Percentiles rank a stretch among this genome's conserved stretches.
These are phyloP conservation scores for Artemisiospiza belli DNA, from an alignment of 2,113 vertebrate species.

Conservation along the genomic window DNA sequence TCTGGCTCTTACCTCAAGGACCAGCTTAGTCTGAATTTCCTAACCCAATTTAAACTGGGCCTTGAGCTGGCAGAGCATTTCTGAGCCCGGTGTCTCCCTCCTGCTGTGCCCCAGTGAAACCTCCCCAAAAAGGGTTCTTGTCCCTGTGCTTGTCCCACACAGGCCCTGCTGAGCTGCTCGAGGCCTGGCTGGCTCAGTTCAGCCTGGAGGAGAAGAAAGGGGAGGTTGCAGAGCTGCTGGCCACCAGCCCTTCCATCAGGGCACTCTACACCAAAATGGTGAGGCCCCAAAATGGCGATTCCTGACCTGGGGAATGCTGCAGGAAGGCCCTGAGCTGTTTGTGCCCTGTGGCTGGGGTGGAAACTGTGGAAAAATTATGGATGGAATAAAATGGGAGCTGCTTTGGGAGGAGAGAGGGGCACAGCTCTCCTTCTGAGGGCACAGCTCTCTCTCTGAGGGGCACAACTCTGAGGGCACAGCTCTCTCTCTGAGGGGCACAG, in stretches of 20 bases:
- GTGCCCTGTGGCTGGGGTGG: neutral
- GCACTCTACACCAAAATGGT: slow-evolving; percentile 98
- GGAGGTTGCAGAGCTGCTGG: slow-evolving; percentile 90
- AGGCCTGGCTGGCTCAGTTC: slow-evolving; percentile 87
- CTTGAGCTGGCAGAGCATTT: neutral
- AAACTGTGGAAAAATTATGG: neutral
- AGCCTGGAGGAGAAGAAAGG: slow-evolving; percentile 90
- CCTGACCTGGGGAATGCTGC: neutral
- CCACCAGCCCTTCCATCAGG: slow-evolving; percentile 91
- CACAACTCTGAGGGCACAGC: too few relatives aligned
- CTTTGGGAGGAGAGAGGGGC: neutral
- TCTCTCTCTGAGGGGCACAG: too few relatives aligned
- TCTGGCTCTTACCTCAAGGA: neutral
- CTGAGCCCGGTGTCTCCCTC: neutral
- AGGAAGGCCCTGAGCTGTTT: neutral
- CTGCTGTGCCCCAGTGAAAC: neutral
- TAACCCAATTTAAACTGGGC: neutral
- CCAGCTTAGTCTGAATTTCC: neutral
- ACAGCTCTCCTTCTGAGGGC: too few relatives aligned
- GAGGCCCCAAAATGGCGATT: neutral
- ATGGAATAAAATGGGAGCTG: neutral
- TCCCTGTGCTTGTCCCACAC: neutral
- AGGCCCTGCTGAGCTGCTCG: slow-evolving; percentile 91
- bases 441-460: too few relatives aligned
- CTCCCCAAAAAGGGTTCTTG: neutral